These are phyloP conservation scores for Xestoiulus laeticollis DNA, from an alignment of 2,888 invertebrate genomes.

Conservation along the genomic window DNA sequence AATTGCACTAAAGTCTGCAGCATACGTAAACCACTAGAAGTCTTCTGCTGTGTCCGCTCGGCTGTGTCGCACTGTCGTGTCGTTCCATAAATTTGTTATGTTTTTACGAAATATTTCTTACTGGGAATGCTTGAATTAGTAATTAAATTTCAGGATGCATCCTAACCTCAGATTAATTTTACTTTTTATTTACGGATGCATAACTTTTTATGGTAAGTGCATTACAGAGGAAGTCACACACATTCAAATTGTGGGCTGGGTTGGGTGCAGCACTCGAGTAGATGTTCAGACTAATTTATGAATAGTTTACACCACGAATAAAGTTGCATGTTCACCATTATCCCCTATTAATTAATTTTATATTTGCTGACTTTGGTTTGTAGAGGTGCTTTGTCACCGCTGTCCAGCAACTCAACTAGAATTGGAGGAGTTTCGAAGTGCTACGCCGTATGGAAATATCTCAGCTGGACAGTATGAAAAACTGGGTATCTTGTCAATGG, in stretches of 20 bases:
- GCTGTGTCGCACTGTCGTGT: neutral
- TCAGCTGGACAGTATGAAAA: conserved; percentile 51
- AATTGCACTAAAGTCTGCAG: neutral
- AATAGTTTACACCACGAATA: neutral
- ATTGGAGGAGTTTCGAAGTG: conserved; percentile 46
- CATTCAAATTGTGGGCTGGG: neutral
- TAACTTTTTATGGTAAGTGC: neutral
- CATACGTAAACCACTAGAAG: neutral
- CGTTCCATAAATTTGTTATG: neutral
- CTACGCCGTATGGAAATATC: conserved; percentile 52
- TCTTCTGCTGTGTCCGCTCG: conserved; percentile 17
- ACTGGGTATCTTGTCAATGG: conserved; percentile 57
- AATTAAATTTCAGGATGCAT: neutral
- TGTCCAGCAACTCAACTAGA: conserved; percentile 17
- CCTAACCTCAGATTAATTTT: neutral
- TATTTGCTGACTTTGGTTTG: neutral
- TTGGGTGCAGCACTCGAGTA: too few species aligned
- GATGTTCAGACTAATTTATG: neutral
- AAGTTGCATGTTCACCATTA: neutral
- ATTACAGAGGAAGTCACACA: neutral
- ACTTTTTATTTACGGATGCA: neutral
- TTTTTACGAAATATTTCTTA: neutral
- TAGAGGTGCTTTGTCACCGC: neutral
- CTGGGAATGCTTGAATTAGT: neutral
- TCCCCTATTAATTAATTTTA: neutral